These are phyloP conservation scores for Hippocampus abdominalis DNA, from an alignment of 2,113 vertebrate genomes.

Conservation along the genomic window DNA sequence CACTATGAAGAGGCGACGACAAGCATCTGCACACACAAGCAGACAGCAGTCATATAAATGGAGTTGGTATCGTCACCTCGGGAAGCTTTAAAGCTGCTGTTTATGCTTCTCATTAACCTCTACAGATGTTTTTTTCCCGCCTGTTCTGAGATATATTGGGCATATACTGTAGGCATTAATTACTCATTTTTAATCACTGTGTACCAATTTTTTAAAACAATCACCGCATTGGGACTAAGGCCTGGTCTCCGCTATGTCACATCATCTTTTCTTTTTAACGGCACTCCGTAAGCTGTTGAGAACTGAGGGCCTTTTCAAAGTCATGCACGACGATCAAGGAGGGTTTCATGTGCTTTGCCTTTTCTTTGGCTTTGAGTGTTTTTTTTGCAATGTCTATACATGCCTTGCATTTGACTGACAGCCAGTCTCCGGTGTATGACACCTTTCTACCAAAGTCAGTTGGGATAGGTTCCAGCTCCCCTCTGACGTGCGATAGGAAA, in stretches of 20 bases:
- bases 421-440: too few species aligned
- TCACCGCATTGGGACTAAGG: not conserved
- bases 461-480: too few species aligned
- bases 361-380: too few species aligned
- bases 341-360: not conserved
- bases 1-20: not conserved
- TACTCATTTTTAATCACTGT: not conserved
- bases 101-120: not conserved
- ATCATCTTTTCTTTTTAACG: not conserved
- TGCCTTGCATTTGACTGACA: too few species aligned
- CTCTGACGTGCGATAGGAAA: too few species aligned
- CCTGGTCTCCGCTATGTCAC: not conserved
- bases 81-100: not conserved
- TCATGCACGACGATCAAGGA: not conserved
- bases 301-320: not conserved
- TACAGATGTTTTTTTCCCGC: not conserved
- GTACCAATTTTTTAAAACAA: not conserved
- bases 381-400: not conserved
- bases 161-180: not conserved
- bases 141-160: not conserved
- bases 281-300: too few species aligned
- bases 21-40: not conserved
- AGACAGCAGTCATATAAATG: not conserved
- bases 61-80: not conserved
- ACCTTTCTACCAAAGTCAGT: too few species aligned